A percentile compares a stretch with the other conserved stretches of the same genome.
These are phyloP conservation scores for Xestobium rufovillosum DNA, from an alignment of 2,888 invertebrate genomes.

Conservation along the genomic window DNA sequence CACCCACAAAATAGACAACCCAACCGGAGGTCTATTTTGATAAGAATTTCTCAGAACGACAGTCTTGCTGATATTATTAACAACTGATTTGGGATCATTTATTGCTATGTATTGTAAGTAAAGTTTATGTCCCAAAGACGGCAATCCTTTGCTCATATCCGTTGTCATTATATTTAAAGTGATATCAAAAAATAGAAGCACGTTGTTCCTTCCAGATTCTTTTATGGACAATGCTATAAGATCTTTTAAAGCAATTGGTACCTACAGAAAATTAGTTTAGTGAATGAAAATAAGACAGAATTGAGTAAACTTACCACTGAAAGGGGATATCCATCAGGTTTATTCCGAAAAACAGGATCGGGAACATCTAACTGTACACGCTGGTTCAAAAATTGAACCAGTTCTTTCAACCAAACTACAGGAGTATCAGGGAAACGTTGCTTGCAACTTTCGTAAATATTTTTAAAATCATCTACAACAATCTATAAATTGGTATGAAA, in stretches of 20 bases:
- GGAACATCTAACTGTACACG: slow-evolving; percentile 56
- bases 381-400: slow-evolving; percentile 56
- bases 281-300: slow-evolving; percentile 31
- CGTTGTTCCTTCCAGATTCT: slow-evolving; percentile 55
- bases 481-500: too few species aligned
- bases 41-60: slow-evolving; percentile 62
- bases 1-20: slow-evolving; percentile 67
- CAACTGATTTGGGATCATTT: slow-evolving; percentile 56
- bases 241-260: slow-evolving; percentile 36
- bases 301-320: slow-evolving; percentile 39
- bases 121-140: slow-evolving; percentile 62
- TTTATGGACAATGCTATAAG: slow-evolving; percentile 47
- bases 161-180: slow-evolving; percentile 62
- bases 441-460: slow-evolving; percentile 51
- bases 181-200: slow-evolving; percentile 63
- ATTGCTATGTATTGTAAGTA: slow-evolving; percentile 63
- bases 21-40: slow-evolving; percentile 67
- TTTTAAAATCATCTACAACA: slow-evolving; percentile 50
- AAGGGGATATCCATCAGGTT: slow-evolving; percentile 52
- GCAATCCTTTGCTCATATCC: slow-evolving; percentile 62
- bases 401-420: slow-evolving; percentile 61
- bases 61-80: slow-evolving; percentile 55
- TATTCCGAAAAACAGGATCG: slow-evolving; percentile 53
- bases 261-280: slow-evolving; percentile 27
- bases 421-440: slow-evolving; percentile 63